Conservation (phyloP, 2,113 vertebrate species). For the Picathartes gymnocephalus region DNA sequence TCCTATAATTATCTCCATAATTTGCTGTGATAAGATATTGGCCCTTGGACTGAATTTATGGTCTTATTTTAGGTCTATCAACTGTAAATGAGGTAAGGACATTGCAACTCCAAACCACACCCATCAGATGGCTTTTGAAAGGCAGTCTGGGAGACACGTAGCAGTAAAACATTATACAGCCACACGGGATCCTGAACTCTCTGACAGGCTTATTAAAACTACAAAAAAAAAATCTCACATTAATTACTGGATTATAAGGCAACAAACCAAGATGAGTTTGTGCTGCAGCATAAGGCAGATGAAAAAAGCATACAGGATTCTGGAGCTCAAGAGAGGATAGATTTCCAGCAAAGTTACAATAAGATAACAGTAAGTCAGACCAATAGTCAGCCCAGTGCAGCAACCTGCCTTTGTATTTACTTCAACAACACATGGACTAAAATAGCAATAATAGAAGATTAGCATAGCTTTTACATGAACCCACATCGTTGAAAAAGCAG, state of each 20-base stretch:
- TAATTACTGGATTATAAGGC: not conserved
- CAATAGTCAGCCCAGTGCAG: not conserved
- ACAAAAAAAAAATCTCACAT: not conserved
- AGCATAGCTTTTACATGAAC: not conserved
- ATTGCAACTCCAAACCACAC: not conserved
- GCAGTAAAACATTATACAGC: not conserved
- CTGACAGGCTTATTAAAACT: not conserved
- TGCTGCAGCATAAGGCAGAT: not conserved
- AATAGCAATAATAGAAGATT: not conserved
- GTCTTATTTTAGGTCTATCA: not conserved
- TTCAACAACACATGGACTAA: not conserved
- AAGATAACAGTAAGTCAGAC: not conserved
- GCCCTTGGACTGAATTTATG: conserved; percentile 17
- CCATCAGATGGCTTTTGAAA: not conserved
- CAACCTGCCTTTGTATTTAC: not conserved
- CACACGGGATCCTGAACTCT: not conserved
- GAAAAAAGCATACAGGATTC: not conserved
- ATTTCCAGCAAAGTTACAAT: not conserved
- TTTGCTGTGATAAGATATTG: not conserved
- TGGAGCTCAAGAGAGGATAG: not conserved
- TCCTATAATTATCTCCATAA: not conserved
- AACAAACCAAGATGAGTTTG: not conserved
- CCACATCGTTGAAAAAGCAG: not conserved
- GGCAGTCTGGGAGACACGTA: not conserved
- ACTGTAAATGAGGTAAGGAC: not conserved